phyloP scores from a whole-genome alignment of 1,140 invertebrate genomes.

The Lineus longissimus region DNA sequence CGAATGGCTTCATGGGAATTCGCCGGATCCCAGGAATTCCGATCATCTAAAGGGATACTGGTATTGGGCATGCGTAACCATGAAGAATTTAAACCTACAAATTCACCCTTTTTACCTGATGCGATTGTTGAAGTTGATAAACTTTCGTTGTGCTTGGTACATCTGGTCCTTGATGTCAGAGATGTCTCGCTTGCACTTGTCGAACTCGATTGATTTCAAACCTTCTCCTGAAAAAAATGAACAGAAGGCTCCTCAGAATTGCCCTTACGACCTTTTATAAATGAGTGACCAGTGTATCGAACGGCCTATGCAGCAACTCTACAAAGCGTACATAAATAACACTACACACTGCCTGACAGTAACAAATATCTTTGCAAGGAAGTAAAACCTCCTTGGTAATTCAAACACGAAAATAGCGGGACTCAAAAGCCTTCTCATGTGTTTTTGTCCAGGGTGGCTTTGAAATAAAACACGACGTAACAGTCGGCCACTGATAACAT shows the following conservation, averaged over 20 bases:
- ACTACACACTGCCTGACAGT: too few relatives aligned
- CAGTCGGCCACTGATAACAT: too few relatives aligned
- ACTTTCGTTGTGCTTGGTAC: constrained; percentile 48
- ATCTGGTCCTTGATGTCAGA: constrained; percentile 48
- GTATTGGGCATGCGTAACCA: too few relatives aligned
- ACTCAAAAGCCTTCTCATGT: too few relatives aligned
- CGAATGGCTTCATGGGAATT: too few relatives aligned
- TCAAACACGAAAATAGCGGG: too few relatives aligned
- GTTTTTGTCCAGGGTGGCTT: too few relatives aligned
- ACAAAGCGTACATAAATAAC: neutral
- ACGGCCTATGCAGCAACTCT: neutral
- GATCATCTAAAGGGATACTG: too few relatives aligned
- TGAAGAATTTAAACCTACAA: constrained; percentile 1
- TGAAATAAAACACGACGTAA: too few relatives aligned
- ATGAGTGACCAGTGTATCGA: neutral
- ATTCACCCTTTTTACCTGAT: constrained; percentile 29
- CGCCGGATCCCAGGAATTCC: too few relatives aligned
- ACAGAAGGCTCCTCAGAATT: neutral
- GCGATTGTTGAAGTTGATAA: constrained; percentile 41
- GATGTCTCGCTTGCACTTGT: constrained; percentile 51
- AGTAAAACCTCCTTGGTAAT: too few relatives aligned
- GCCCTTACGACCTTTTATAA: neutral
- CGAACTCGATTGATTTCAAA: constrained; percentile 51
- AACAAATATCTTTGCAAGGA: too few relatives aligned
- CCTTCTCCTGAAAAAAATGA: constrained; percentile 42